A percentile compares a stretch with the other conserved stretches of the same genome.
Conservation (phyloP, 1,140 invertebrate species). For the Danaus melanippus region DNA sequence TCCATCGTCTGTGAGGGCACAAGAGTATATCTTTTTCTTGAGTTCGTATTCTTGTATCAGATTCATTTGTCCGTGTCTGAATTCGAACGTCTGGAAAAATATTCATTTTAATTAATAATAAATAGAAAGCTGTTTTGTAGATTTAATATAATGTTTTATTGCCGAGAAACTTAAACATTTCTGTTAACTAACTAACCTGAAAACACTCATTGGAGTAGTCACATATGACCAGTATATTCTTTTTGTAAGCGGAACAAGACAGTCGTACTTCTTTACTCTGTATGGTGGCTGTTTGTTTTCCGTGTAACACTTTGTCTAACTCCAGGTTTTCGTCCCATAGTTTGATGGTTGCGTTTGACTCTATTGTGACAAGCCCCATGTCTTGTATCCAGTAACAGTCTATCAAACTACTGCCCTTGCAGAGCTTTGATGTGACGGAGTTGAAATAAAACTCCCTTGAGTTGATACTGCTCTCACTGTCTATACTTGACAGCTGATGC, state of each 20-base stretch:
- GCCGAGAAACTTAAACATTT: too few relatives aligned
- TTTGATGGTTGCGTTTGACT: constrained; percentile 50
- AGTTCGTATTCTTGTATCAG: constrained; percentile 44
- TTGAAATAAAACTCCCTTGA: constrained; percentile 35
- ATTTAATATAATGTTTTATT: too few relatives aligned
- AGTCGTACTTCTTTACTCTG: constrained; percentile 27
- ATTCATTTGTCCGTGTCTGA: constrained; percentile 23
- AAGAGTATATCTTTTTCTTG: constrained; percentile 45
- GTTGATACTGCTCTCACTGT: constrained; percentile 40
- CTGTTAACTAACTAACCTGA: constrained; percentile 28
- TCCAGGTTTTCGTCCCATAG: constrained; percentile 42
- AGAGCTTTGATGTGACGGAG: constrained; percentile 29
- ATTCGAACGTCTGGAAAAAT: constrained; percentile 42
- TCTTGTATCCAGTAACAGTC: constrained; percentile 44
- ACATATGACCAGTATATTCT: constrained; percentile 46
- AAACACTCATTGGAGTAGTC: constrained; percentile 42
- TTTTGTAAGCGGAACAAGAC: constrained; percentile 42
- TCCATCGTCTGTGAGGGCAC: constrained; percentile 51
- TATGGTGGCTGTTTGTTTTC: constrained; percentile 22
- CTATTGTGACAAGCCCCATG: constrained; percentile 44
- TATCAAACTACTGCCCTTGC: constrained; percentile 34
- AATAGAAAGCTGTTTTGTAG: constrained; percentile 5
- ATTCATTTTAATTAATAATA: neutral
- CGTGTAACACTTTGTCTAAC: constrained; percentile 37
- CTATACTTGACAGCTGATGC: constrained; percentile 36